Evolutionary conservation across 1,140 invertebrate species (phyloP), one percentile per base, ranked within the genome.

Genomic region (Heliconius melpomene): DNA sequence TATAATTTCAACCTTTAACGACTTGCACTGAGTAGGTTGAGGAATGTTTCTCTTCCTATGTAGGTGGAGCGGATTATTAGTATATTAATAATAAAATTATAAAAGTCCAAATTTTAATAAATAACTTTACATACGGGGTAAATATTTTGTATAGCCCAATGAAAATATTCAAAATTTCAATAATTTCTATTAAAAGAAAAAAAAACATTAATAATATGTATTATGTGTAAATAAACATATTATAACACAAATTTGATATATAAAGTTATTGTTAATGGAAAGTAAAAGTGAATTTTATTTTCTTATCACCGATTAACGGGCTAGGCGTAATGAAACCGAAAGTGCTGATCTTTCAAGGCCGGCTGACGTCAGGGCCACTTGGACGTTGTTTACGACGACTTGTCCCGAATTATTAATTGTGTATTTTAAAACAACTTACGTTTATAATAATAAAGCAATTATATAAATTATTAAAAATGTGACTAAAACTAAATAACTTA

Each of bases 261-360:
- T 7, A n/a, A 57, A 57, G 20, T 57, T 23, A 60, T 60, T 11
- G 20, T n/a, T 57, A 57, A 23, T 23, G n/a, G 9, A 60, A 60
- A 66, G 60, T 29, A 66, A 66, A 66, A 29, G 60, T 66, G 11
- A 66, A 66, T 66, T 66, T 26, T 66, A 60, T 66, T 13, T 29
- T 29, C 23, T 66, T 50, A 71, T 72, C 38, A 46, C 75, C 40
- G 75, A 77, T 77, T 76, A 77, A 77, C 75, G 60, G 74, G 66
- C 60, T 77, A 50, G 66, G 66, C 66, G 46, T 71, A 46, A 77
- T 46, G 79, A 81, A 81, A 81, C 75, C 72, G 72, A 81, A 74
- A 81, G 79, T 81, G 79, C 40, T 81, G 32, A 73, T 54, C 54
- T 72, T 26, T 50, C 79, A 78, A 81, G 79, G 79, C 74, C 75